These are phyloP conservation scores for Drosophila aldrichi DNA, from an alignment of 2,888 invertebrate species.

Conservation along the genomic window DNA sequence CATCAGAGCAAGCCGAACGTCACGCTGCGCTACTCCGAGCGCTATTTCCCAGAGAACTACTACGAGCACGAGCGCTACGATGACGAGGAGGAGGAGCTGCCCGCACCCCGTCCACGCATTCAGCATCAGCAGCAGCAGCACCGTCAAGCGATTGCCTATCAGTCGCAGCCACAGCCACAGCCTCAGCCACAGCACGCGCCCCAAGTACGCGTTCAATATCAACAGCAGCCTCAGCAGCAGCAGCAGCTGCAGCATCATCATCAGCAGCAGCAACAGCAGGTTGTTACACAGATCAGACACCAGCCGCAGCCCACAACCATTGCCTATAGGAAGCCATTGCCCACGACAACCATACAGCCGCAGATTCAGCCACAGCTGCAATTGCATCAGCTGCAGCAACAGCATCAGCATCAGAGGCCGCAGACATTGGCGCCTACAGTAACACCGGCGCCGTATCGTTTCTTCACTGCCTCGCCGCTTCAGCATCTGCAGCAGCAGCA, in stretches of 20 bases:
- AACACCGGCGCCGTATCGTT: slow-evolving; percentile 84
- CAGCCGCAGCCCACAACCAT: slow-evolving; percentile 78
- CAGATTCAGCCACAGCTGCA: slow-evolving; percentile 75
- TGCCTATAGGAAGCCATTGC: slow-evolving; percentile 80
- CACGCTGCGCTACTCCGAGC: slow-evolving; percentile 92
- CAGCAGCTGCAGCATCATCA: slow-evolving; percentile 69
- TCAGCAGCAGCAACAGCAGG: slow-evolving; percentile 66
- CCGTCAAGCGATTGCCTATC: slow-evolving; percentile 53
- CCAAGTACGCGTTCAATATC: slow-evolving; percentile 62
- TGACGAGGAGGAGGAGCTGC: slow-evolving; percentile 82
- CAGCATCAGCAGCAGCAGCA: slow-evolving; percentile 77
- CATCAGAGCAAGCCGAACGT: slow-evolving; percentile 92
- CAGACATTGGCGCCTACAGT: slow-evolving; percentile 83
- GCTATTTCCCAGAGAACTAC: slow-evolving; percentile 93
- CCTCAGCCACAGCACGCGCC: slow-evolving; percentile 63
- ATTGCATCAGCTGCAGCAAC: slow-evolving; percentile 73
- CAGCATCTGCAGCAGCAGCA: slow-evolving; percentile 86
- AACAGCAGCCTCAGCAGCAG: slow-evolving; percentile 42
- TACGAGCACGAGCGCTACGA: slow-evolving; percentile 88
- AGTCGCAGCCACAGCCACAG: slow-evolving; percentile 55
- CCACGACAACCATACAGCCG: slow-evolving; percentile 79
- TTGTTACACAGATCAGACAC: slow-evolving; percentile 72
- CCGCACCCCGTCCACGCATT: slow-evolving; percentile 79
- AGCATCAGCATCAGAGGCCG: slow-evolving; percentile 59
- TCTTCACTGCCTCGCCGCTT: slow-evolving; percentile 83